A percentile compares a stretch with the other conserved stretches of the same genome.
phyloP scores from a whole-genome alignment of 2,797 vertebrate species.

The Clarias fuscus region DNA sequence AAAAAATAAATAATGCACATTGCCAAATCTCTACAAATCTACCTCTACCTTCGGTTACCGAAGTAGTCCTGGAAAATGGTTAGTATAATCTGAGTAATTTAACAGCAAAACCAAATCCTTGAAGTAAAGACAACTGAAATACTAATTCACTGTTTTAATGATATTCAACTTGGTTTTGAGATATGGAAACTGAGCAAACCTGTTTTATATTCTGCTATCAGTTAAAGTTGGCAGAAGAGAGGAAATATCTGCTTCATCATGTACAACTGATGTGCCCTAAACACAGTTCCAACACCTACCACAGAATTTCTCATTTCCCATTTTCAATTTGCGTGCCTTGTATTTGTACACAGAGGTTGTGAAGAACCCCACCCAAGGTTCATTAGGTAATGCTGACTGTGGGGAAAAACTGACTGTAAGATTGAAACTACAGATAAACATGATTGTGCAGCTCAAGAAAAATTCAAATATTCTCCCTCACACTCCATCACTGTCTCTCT shows the following conservation, averaged over 20 bases:
- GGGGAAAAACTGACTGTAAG: not conserved
- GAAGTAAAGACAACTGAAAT: not conserved
- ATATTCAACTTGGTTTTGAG: not conserved
- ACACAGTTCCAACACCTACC: not conserved
- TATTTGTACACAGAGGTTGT: not conserved
- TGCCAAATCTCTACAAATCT: not conserved
- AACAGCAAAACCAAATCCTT: not conserved
- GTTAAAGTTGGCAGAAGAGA: not conserved
- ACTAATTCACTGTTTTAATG: not conserved
- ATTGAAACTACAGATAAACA: slow-evolving; percentile 32
- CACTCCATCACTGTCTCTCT: slow-evolving; percentile 28
- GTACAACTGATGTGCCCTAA: not conserved
- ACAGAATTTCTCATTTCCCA: not conserved
- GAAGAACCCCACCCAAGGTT: not conserved
- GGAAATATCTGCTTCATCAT: not conserved
- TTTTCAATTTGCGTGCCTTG: not conserved
- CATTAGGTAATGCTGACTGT: slow-evolving; percentile 26
- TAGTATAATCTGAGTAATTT: not conserved
- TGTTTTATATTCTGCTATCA: not conserved
- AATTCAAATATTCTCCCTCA: slow-evolving; percentile 15
- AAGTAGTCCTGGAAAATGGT: not conserved
- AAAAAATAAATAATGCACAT: not conserved
- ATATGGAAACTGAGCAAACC: not conserved
- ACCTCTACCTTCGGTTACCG: not conserved
- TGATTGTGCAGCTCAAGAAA: slow-evolving; percentile 18